Evolutionary conservation across 1,140 invertebrate species (phyloP).

Genomic region (Oscheius sp.): DNA sequence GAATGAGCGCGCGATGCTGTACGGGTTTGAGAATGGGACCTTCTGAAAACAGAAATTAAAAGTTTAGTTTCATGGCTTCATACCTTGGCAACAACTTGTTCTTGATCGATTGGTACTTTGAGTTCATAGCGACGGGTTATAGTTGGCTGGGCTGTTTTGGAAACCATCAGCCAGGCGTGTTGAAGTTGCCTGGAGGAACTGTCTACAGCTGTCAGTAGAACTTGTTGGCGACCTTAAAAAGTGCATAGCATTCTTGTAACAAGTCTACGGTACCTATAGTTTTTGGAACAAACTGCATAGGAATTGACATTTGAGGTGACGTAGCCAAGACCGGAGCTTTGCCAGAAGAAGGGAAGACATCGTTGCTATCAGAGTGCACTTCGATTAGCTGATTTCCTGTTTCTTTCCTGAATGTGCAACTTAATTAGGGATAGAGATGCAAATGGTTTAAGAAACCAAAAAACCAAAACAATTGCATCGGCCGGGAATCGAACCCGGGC

Average conservation of each 20-base stretch:
- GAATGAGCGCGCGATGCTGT: conserved; percentile 11
- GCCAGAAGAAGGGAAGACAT: background rate
- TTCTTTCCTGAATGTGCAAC: background rate
- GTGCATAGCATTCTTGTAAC: background rate
- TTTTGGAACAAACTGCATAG: background rate
- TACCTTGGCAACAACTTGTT: background rate
- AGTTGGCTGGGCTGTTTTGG: background rate
- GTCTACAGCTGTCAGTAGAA: background rate
- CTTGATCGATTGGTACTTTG: background rate
- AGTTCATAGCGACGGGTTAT: background rate
- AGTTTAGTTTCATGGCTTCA: background rate
- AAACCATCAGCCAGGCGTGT: background rate
- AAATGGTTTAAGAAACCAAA: too few relatives aligned
- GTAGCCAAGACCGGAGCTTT: background rate
- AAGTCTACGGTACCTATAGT: background rate
- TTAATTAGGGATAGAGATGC: too few relatives aligned
- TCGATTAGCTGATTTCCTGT: background rate
- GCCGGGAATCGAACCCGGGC: conserved; percentile 82
- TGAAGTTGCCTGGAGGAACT: background rate
- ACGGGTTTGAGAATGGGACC: conserved; percentile 10
- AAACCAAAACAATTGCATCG: conserved; percentile 68
- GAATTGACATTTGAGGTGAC: background rate
- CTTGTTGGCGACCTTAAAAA: background rate
- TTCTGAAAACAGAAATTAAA: background rate
- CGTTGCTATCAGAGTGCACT: background rate